A percentile compares a stretch with the other conserved stretches of the same genome.
phyloP scores from a whole-genome alignment of 2,797 vertebrate species.

The Sebastes matsubarae region DNA sequence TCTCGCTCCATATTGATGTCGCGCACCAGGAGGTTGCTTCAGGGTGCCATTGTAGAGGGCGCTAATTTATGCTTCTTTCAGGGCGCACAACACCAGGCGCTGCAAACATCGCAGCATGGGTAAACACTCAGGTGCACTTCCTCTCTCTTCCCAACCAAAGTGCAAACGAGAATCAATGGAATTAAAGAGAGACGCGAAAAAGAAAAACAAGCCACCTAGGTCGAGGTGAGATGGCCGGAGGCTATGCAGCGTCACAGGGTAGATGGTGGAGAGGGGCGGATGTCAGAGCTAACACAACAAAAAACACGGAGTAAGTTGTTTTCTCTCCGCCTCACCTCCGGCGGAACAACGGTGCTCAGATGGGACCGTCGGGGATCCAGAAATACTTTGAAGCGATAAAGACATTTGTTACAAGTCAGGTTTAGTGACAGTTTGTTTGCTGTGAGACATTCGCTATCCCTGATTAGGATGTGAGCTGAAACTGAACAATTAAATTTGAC shows the following conservation, averaged over 20 bases:
- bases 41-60: conserved; percentile 71
- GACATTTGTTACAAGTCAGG: conserved; percentile 51
- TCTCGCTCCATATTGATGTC: conserved; percentile 84
- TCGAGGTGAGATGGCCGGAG: conserved; percentile 77
- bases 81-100: conserved; percentile 68
- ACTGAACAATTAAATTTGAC: conserved; percentile 58
- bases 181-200: conserved; percentile 65
- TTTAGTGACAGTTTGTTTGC: conserved; percentile 52
- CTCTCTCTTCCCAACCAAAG: conserved; percentile 69
- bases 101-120: conserved; percentile 72
- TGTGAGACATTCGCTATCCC: conserved; percentile 13
- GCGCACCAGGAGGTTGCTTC: conserved; percentile 73
- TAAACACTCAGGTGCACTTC: conserved; percentile 78
- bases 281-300: conserved; percentile 53
- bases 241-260: conserved; percentile 53
- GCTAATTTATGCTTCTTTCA: conserved; percentile 83
- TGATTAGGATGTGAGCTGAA: conserved; percentile 54
- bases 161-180: conserved; percentile 78
- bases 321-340: conserved; percentile 50
- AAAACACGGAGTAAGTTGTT: conserved; percentile 49
- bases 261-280: conserved; percentile 28
- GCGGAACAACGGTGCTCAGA: conserved; percentile 38
- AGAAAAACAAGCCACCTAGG: conserved; percentile 67
- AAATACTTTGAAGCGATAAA: conserved; percentile 72
- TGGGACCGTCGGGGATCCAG: conserved; percentile 53